phyloP scores from a whole-genome alignment of 2,888 invertebrate species.

The Limenitis camilla region DNA sequence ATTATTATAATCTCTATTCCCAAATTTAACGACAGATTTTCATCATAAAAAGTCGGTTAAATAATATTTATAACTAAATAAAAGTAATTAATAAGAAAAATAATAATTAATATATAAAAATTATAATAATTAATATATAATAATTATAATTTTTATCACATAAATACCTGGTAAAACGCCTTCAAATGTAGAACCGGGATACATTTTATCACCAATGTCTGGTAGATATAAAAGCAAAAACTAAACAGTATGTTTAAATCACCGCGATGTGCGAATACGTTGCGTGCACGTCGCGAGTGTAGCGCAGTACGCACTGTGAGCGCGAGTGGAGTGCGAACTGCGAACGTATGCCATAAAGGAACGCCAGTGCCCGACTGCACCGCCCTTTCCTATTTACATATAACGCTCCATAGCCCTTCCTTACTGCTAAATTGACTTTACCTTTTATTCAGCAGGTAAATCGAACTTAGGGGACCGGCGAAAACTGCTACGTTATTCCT shows the following conservation, averaged over 20 bases:
- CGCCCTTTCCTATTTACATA: slow-evolving; percentile 71
- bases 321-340: slow-evolving; percentile 35
- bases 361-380: slow-evolving; percentile 55
- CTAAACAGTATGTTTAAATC: neutral
- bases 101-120: too few relatives aligned
- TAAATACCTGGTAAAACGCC: slow-evolving; percentile 52
- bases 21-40: too few relatives aligned
- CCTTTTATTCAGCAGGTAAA: slow-evolving; percentile 72
- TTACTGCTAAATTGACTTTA: slow-evolving; percentile 71
- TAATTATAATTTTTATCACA: slow-evolving; percentile 10
- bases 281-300: slow-evolving; percentile 33
- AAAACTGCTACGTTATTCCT: slow-evolving; percentile 50
- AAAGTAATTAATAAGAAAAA: too few relatives aligned
- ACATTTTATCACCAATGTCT: slow-evolving; percentile 40
- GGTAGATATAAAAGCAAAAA: slow-evolving; percentile 4
- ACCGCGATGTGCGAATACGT: neutral
- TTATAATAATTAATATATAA: neutral
- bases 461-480: slow-evolving; percentile 64
- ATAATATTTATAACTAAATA: too few relatives aligned
- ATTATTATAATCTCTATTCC: too few relatives aligned
- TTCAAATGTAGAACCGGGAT: slow-evolving; percentile 61
- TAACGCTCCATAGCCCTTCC: slow-evolving; percentile 66
- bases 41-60: too few relatives aligned
- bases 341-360: slow-evolving; percentile 41
- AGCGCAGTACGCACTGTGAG: slow-evolving; percentile 32